These are phyloP conservation scores for Melitaea athalia DNA, from an alignment of 2,888 invertebrate species.

Conservation along the genomic window DNA sequence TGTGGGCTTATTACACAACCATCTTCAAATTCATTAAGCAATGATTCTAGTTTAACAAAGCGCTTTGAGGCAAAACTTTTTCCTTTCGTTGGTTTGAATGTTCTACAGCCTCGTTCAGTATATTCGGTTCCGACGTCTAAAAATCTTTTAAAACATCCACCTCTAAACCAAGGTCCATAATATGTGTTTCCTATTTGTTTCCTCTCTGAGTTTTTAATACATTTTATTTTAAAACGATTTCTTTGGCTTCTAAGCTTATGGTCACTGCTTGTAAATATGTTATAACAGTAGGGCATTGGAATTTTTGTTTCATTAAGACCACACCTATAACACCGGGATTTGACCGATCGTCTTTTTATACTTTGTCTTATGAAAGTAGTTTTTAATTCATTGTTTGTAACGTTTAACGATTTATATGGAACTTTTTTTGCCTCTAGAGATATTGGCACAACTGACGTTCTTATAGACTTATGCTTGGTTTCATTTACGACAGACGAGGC, in stretches of 20 bases:
- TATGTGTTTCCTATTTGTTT: slow-evolving; percentile 15
- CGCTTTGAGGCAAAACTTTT: slow-evolving; percentile 39
- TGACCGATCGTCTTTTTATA: slow-evolving; percentile 2
- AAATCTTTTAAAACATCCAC: slow-evolving; percentile 49
- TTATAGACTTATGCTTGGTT: not conserved
- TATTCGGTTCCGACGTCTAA: slow-evolving; percentile 48
- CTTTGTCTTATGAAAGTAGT: not conserved
- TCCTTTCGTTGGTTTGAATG: slow-evolving; percentile 32
- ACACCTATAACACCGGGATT: slow-evolving; percentile 36
- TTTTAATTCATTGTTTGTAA: not conserved
- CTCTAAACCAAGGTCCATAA: slow-evolving; percentile 38
- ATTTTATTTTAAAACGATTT: slow-evolving; percentile 33
- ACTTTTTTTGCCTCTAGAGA: no score
- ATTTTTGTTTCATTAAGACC: slow-evolving; percentile 37
- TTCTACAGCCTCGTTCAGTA: slow-evolving; percentile 46
- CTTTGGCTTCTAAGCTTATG: slow-evolving; percentile 2
- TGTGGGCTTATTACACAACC: slow-evolving; percentile 56
- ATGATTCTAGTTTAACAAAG: slow-evolving; percentile 40
- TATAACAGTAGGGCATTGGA: slow-evolving; percentile 34
- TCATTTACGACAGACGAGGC: not conserved
- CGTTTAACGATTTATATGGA: not conserved
- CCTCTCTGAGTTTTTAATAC: slow-evolving; percentile 16
- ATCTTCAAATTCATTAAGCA: slow-evolving; percentile 37
- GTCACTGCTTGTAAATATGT: slow-evolving; percentile 32
- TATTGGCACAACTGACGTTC: not conserved